phyloP scores from a whole-genome alignment of 2,113 vertebrate genomes.

The Myiopsitta monachus region DNA sequence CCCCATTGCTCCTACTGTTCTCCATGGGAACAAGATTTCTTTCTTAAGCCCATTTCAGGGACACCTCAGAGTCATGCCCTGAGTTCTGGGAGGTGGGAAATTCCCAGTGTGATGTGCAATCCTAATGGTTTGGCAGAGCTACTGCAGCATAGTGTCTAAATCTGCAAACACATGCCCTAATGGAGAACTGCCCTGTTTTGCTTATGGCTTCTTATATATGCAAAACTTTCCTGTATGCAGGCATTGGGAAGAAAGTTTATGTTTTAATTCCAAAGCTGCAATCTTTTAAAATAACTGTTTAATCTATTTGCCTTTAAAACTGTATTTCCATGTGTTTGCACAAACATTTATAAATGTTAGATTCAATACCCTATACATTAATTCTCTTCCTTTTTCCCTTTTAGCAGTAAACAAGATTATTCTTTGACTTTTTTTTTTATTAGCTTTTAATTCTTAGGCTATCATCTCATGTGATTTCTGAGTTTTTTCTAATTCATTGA shows the following conservation, averaged over 20 bases:
- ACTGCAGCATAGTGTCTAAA: background rate
- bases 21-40: background rate
- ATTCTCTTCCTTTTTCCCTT: background rate
- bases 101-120: background rate
- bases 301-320: background rate
- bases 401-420: background rate
- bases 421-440: background rate
- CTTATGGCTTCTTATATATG: background rate
- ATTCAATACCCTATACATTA: background rate
- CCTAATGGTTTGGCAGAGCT: background rate
- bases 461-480: background rate
- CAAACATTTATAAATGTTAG: background rate
- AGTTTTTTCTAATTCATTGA: background rate
- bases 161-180: background rate
- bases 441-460: background rate
- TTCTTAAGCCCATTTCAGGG: background rate
- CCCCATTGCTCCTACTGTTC: background rate
- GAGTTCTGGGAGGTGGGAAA: background rate
- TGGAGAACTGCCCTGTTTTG: background rate
- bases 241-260: background rate
- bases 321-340: background rate
- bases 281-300: background rate
- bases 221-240: background rate
- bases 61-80: background rate
- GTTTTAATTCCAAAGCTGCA: background rate